Percentiles rank a stretch among this genome's conserved stretches.
Conservation (phyloP, 92 coral and sea anemone species). For the Metridium senile region DNA sequence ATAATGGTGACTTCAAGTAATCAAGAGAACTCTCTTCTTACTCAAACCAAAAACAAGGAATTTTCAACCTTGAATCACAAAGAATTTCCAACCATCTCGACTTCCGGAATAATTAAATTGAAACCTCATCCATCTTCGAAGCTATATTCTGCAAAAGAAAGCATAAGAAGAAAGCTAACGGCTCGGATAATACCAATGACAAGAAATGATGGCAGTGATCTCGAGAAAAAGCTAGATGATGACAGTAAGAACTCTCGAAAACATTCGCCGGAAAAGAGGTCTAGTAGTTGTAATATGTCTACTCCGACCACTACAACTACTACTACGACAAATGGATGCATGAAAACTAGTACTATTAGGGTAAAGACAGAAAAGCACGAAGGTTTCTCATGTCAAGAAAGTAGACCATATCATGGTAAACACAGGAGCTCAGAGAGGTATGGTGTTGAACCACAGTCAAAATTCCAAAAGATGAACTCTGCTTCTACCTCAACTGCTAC, state of each 20-base stretch:
- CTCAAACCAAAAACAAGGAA: background rate
- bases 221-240: conserved; percentile 5
- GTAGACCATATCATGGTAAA: background rate
- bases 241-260: conserved; percentile 7
- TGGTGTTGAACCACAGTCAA: background rate
- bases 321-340: too few species aligned
- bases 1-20: conserved; percentile 22
- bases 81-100: conserved; percentile 7
- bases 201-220: conserved; percentile 37
- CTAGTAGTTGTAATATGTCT: background rate
- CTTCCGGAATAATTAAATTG: conserved; percentile 16
- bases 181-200: conserved; percentile 85
- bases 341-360: background rate
- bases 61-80: conserved; percentile 6
- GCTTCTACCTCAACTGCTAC: background rate
- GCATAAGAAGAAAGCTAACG: conserved; percentile 60
- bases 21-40: background rate
- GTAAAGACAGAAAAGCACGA: conserved; percentile 11
- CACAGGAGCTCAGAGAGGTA: background rate
- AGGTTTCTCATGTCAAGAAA: background rate
- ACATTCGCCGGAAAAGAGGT: background rate
- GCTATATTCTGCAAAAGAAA: conserved; percentile 38
- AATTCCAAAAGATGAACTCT: background rate
- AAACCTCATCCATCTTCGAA: background rate
- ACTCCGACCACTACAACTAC: background rate